Conservation (phyloP, 2,888 invertebrate genomes). For the Aplocera efformata region DNA sequence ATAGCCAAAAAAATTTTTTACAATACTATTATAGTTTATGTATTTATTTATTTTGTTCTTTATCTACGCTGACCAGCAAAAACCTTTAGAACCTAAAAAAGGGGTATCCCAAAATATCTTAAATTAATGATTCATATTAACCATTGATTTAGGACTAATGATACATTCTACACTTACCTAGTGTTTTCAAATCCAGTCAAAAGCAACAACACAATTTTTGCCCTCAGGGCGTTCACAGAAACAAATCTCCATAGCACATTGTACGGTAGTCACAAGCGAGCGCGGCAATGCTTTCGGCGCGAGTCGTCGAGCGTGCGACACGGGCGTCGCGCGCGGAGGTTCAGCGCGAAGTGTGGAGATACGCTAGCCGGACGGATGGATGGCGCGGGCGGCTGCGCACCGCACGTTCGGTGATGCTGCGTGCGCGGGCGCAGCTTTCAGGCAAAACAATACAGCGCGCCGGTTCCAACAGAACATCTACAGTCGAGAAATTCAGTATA, state of each 20-base stretch:
- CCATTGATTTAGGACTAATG: too few relatives aligned
- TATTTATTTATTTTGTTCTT: too few relatives aligned
- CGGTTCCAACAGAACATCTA: too few relatives aligned
- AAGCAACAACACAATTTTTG: slow-evolving; percentile 33
- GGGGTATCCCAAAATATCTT: too few relatives aligned
- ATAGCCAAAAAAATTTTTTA: too few relatives aligned
- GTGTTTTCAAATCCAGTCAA: slow-evolving; percentile 29
- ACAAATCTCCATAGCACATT: slow-evolving; percentile 59
- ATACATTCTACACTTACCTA: slow-evolving; percentile 25
- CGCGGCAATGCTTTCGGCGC: slow-evolving; percentile 35
- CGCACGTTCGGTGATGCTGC: slow-evolving; percentile 34
- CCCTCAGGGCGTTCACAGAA: slow-evolving; percentile 67
- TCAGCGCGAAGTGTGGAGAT: slow-evolving; percentile 61
- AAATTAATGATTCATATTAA: too few relatives aligned
- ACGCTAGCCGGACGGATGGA: slow-evolving; percentile 8
- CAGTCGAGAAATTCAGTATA: too few relatives aligned
- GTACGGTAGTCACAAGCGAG: slow-evolving; percentile 51
- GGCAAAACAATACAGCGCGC: too few relatives aligned
- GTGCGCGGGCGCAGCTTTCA: slow-evolving; percentile 34
- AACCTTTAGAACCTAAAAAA: too few relatives aligned
- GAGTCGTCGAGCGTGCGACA: slow-evolving; percentile 65
- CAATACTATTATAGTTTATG: too few relatives aligned
- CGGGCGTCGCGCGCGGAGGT: slow-evolving; percentile 69
- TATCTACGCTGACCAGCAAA: too few relatives aligned
- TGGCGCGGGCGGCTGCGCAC: slow-evolving; percentile 21